Conservation (phyloP, 2,797 vertebrate species). For the Helicolenus hilgendorfi region DNA sequence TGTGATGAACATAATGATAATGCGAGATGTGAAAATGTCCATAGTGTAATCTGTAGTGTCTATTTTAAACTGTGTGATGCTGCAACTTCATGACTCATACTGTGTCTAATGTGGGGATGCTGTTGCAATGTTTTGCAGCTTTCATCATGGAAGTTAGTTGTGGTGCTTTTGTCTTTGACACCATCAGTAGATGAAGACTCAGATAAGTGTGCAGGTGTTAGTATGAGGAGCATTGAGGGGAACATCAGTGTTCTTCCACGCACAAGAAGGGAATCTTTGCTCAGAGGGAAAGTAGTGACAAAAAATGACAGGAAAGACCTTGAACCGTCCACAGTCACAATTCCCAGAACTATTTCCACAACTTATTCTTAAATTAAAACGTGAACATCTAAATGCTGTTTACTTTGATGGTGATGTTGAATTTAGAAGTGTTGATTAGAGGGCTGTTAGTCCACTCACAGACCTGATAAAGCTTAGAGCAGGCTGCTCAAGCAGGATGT, state of each 20-base stretch:
- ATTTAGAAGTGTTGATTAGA: not conserved
- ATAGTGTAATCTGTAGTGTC: not conserved
- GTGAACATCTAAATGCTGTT: not conserved
- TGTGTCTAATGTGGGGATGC: not conserved
- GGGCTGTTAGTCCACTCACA: not conserved
- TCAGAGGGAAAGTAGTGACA: not conserved
- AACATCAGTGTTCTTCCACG: conserved; percentile 3
- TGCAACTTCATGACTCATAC: conserved; percentile 26
- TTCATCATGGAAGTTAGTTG: conserved; percentile 40
- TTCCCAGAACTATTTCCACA: not conserved
- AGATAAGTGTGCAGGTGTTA: conserved; percentile 50
- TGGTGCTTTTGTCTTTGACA: conserved; percentile 77
- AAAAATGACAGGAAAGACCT: not conserved
- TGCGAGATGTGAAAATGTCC: not conserved
- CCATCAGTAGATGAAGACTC: conserved; percentile 65
- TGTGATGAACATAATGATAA: not conserved
- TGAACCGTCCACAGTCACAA: not conserved
- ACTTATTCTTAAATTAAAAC: not conserved
- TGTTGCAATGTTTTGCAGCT: not conserved
- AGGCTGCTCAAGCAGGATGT: not conserved
- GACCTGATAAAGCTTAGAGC: not conserved
- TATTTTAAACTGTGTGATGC: not conserved
- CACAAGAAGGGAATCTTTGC: conserved; percentile 19
- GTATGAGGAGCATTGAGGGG: not conserved
- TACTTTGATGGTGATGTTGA: too few species aligned